A percentile compares a stretch with the other conserved stretches of the same genome.
Evolutionary conservation across 2,113 vertebrate species (phyloP).

Genomic region (Osmerus eperlanus): DNA sequence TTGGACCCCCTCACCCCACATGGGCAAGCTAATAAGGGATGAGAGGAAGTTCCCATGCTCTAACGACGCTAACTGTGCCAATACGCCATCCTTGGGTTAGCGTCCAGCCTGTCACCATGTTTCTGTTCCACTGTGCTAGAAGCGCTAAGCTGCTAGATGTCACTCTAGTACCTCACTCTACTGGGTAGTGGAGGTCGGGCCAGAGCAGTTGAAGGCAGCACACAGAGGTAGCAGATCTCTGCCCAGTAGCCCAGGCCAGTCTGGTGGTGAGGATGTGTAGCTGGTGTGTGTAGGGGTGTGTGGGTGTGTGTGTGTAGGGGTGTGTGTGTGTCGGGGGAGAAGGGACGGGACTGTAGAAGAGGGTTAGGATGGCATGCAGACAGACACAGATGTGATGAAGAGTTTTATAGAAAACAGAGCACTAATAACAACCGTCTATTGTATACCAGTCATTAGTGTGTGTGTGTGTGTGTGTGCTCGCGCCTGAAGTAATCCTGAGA

Average conservation of each 20-base stretch:
- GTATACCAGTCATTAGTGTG: slow-evolving; percentile 23
- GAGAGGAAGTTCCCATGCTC: background rate
- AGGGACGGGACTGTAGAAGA: background rate
- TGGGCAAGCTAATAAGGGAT: background rate
- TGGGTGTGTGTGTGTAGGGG: background rate
- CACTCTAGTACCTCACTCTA: too few species aligned
- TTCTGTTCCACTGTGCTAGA: too few species aligned
- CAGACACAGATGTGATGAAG: background rate
- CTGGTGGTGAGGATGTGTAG: too few species aligned
- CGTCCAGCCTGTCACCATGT: too few species aligned
- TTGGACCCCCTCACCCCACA: background rate
- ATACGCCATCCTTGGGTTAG: too few species aligned
- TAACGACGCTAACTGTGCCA: background rate
- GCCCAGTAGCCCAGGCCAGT: too few species aligned
- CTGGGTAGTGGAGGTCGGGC: too few species aligned
- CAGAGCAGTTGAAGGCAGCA: too few species aligned
- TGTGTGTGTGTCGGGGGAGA: background rate
- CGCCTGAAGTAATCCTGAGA: slow-evolving; percentile 10
- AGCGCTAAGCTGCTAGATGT: too few species aligned
- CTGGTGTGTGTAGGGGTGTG: background rate
- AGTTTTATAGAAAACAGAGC: background rate
- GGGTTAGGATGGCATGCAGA: background rate
- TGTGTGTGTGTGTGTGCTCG: slow-evolving; percentile 11
- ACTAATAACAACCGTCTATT: too few species aligned
- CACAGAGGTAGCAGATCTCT: too few species aligned